phyloP scores from a whole-genome alignment of 2,888 invertebrate genomes.

The Buathra laborator region DNA sequence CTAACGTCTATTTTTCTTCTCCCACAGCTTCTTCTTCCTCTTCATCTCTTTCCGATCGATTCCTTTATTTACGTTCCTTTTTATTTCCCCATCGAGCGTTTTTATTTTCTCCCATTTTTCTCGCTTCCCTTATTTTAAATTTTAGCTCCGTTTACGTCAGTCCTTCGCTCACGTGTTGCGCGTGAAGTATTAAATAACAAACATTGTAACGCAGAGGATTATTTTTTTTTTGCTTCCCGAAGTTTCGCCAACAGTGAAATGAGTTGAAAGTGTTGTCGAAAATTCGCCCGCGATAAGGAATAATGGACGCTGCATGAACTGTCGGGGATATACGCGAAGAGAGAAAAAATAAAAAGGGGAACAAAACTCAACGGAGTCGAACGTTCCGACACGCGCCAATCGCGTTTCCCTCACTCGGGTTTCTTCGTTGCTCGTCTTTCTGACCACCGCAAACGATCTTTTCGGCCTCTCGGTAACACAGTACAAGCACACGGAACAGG shows the following conservation, averaged over 20 bases:
- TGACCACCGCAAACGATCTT: constrained; percentile 58
- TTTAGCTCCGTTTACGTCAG: not conserved
- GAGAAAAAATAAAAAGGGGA: constrained; percentile 14
- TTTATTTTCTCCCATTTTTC: constrained; percentile 18
- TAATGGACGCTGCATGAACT: constrained; percentile 7
- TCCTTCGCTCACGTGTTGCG: constrained; percentile 4
- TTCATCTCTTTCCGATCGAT: constrained; percentile 13
- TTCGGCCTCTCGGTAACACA: constrained; percentile 36
- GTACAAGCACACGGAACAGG: constrained; percentile 43
- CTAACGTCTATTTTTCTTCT: constrained; percentile 15
- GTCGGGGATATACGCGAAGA: not conserved
- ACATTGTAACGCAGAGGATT: not conserved
- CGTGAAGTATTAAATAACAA: constrained; percentile 39
- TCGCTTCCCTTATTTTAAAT: not conserved
- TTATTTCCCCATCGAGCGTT: not conserved
- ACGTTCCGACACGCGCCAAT: constrained; percentile 66
- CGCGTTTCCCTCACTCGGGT: constrained; percentile 49
- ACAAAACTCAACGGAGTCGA: not conserved
- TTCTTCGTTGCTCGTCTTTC: constrained; percentile 15
- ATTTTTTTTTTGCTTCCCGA: not conserved
- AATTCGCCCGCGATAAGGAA: constrained; percentile 53
- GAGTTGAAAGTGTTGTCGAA: constrained; percentile 36
- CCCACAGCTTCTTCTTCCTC: constrained; percentile 39
- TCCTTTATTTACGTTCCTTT: not conserved
- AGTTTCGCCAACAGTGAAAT: constrained; percentile 10